These are phyloP conservation scores for Onthophagus sagittarius DNA, from an alignment of 2,888 invertebrate genomes.

Conservation along the genomic window DNA sequence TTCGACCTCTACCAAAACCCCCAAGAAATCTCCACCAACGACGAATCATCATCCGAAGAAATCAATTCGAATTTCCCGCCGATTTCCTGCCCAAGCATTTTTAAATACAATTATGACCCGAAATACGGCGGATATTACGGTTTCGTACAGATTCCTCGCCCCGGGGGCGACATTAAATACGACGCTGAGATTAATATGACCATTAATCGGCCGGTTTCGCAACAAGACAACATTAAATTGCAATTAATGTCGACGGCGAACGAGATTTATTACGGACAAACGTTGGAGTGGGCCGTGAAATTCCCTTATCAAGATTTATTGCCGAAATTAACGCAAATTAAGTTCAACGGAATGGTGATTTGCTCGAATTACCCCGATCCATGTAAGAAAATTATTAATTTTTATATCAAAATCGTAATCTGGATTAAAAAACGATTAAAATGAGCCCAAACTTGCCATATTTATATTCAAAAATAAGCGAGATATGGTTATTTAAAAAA, in stretches of 20 bases:
- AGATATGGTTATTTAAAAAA: too few relatives aligned
- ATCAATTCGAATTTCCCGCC: neutral
- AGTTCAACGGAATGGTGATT: constrained; percentile 31
- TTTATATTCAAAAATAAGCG: too few relatives aligned
- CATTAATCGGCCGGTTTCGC: neutral
- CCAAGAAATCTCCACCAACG: too few relatives aligned
- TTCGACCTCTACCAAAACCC: too few relatives aligned
- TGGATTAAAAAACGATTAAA: too few relatives aligned
- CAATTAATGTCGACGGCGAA: neutral
- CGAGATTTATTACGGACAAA: neutral
- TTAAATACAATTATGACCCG: neutral
- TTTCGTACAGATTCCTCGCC: neutral
- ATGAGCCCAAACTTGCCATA: too few relatives aligned
- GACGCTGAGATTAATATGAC: neutral
- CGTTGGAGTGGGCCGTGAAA: neutral
- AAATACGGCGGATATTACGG: constrained; percentile 1
- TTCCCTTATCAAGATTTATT: constrained; percentile 27
- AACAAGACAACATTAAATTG: neutral
- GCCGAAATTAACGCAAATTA: constrained; percentile 37
- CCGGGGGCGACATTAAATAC: neutral
- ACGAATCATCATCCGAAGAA: too few relatives aligned
- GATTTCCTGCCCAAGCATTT: neutral
- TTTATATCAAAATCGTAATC: too few relatives aligned
- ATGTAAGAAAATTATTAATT: neutral
- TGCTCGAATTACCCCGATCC: constrained; percentile 25